phyloP scores from a whole-genome alignment of 2,888 invertebrate genomes.

The Ctenicera cuprea region DNA sequence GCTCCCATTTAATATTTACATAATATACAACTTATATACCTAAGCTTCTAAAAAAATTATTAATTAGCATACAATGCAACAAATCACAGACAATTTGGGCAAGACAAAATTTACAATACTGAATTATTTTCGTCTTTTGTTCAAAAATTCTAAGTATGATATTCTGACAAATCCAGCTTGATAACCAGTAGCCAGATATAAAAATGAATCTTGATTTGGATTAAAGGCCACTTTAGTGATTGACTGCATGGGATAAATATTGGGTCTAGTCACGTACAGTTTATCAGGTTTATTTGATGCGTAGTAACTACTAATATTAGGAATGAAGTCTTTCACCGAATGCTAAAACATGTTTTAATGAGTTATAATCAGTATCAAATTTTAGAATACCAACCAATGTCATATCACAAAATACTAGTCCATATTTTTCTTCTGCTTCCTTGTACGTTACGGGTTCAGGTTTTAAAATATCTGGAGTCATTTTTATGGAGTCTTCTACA shows the following conservation, averaged over 20 bases:
- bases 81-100: no score
- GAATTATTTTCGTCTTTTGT: no score
- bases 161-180: constrained; percentile 73
- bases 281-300: constrained; percentile 44
- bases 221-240: constrained; percentile 71
- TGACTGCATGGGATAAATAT: constrained; percentile 66
- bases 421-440: constrained; percentile 73
- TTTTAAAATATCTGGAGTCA: constrained; percentile 46
- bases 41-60: no score
- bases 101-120: no score
- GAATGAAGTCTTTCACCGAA: constrained; percentile 46
- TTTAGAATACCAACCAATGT: constrained; percentile 60
- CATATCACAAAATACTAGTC: constrained; percentile 71
- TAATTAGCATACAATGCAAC: no score
- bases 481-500: not conserved
- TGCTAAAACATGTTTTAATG: constrained; percentile 44
- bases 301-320: constrained; percentile 46
- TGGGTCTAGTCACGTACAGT: constrained; percentile 55
- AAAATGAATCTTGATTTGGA: constrained; percentile 71
- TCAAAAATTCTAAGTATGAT: constrained; percentile 27
- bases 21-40: no score
- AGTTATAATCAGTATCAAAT: not conserved
- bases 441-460: constrained; percentile 73
- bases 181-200: constrained; percentile 71
- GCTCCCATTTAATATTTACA: no score